Conservation (phyloP, 2,797 vertebrate species). For the Brotula barbata region DNA sequence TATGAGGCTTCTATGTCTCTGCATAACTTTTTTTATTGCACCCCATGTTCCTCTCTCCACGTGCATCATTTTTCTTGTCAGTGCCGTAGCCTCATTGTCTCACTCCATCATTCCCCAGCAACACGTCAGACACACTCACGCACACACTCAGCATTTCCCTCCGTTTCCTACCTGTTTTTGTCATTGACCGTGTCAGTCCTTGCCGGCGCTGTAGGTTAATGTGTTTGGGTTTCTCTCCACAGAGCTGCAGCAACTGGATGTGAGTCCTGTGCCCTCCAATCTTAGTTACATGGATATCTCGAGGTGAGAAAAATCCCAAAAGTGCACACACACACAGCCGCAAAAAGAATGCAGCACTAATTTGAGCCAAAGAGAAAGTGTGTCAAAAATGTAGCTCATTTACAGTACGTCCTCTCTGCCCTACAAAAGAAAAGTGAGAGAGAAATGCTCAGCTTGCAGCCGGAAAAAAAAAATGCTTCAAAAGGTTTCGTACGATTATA, state of each 20-base stretch:
- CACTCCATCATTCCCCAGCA: slow-evolving; percentile 30
- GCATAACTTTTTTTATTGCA: background rate
- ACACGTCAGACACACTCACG: slow-evolving; percentile 6
- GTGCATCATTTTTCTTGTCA: slow-evolving; percentile 30
- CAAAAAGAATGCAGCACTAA: slow-evolving; percentile 13
- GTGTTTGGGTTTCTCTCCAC: slow-evolving; percentile 60
- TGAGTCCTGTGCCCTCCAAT: slow-evolving; percentile 89
- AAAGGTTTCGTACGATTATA: background rate
- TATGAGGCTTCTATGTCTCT: background rate
- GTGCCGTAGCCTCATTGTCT: slow-evolving; percentile 38
- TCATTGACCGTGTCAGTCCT: slow-evolving; percentile 53
- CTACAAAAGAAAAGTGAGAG: background rate
- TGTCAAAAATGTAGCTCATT: slow-evolving; percentile 9
- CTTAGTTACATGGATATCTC: slow-evolving; percentile 94
- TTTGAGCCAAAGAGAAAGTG: slow-evolving; percentile 1
- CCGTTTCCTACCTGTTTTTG: slow-evolving; percentile 43
- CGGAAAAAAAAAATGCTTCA: background rate
- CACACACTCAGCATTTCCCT: slow-evolving; percentile 6
- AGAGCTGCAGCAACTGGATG: slow-evolving; percentile 90
- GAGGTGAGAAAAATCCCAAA: slow-evolving; percentile 80
- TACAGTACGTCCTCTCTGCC: slow-evolving; percentile 6
- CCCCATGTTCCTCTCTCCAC: slow-evolving; percentile 2
- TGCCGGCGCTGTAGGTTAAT: slow-evolving; percentile 60
- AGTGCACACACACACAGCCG: slow-evolving; percentile 1
- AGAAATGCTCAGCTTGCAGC: background rate